These are phyloP conservation scores for Mystacornis crossleyi DNA, from an alignment of 2,113 vertebrate genomes.

Conservation along the genomic window DNA sequence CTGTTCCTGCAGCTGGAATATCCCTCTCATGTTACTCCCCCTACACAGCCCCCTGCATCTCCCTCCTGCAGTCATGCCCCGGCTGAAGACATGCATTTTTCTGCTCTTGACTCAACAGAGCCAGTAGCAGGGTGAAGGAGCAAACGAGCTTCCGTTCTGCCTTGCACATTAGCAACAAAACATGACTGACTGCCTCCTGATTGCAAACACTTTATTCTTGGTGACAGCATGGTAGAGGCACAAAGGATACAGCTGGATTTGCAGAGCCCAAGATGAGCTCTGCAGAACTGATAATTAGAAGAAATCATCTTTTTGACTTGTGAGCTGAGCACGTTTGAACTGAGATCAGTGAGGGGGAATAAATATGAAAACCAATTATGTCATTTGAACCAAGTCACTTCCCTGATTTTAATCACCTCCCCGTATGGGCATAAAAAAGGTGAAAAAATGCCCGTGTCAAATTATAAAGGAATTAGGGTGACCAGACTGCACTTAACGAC, in stretches of 20 bases:
- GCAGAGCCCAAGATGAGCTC: conserved; percentile 35
- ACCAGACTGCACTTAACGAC: conserved; percentile 37
- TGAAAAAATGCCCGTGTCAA: conserved; percentile 41
- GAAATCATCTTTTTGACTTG: conserved; percentile 60
- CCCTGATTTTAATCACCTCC: conserved; percentile 30
- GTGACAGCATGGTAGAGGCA: conserved; percentile 26
- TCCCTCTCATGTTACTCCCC: background rate
- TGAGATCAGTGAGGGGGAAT: conserved; percentile 55
- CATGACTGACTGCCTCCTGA: conserved; percentile 41
- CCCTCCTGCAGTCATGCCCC: background rate
- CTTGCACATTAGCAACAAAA: conserved; percentile 27
- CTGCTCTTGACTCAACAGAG: background rate
- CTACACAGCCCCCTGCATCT: background rate
- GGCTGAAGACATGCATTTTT: background rate
- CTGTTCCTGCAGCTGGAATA: background rate
- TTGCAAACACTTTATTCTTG: conserved; percentile 57
- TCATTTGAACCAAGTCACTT: conserved; percentile 50
- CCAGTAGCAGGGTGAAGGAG: background rate
- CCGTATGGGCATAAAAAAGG: conserved; percentile 40
- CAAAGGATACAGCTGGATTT: conserved; percentile 65
- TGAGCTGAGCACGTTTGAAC: conserved; percentile 59
- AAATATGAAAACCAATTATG: conserved; percentile 67
- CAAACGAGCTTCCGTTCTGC: conserved; percentile 36
- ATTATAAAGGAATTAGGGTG: conserved; percentile 57
- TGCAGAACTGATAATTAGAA: conserved; percentile 61